Percentiles rank a stretch among this genome's conserved stretches.
phyloP scores from a whole-genome alignment of 2,888 invertebrate genomes.

The Eristalis tenax region DNA sequence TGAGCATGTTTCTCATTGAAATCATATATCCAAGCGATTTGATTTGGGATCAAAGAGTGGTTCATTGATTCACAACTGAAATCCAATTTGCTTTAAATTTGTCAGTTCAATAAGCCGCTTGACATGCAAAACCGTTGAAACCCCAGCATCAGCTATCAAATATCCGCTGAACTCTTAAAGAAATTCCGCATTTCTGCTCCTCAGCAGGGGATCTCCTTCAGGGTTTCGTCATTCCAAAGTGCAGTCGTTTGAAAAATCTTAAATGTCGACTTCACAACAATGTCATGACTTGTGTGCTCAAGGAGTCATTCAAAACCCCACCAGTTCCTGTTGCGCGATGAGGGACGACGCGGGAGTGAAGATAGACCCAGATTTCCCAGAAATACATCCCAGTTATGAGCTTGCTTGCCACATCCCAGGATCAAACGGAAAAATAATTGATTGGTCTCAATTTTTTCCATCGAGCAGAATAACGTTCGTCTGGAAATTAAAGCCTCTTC shows the following conservation, averaged over 20 bases:
- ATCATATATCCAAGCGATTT: not conserved
- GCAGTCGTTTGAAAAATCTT: not conserved
- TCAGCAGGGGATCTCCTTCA: not conserved
- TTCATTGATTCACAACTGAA: not conserved
- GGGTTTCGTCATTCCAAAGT: not conserved
- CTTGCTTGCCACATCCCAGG: not conserved
- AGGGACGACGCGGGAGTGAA: not conserved
- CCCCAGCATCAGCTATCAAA: not conserved
- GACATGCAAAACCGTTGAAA: not conserved
- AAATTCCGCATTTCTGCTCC: not conserved
- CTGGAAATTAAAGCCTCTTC: not conserved
- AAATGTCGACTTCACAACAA: not conserved
- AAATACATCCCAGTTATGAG: not conserved
- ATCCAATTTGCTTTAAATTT: not conserved
- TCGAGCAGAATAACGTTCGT: not conserved
- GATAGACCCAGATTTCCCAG: not conserved
- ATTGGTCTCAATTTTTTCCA: not conserved
- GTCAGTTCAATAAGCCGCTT: not conserved
- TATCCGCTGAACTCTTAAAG: not conserved
- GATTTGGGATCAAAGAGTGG: not conserved
- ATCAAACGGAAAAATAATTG: constrained; percentile 1
- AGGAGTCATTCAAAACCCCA: not conserved
- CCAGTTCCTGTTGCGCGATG: not conserved
- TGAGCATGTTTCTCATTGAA: not conserved
- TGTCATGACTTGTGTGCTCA: not conserved